Evolutionary conservation across 2,797 vertebrate species (phyloP), one percentile per base, ranked within the genome.

Genomic region (Alosa sapidissima): DNA sequence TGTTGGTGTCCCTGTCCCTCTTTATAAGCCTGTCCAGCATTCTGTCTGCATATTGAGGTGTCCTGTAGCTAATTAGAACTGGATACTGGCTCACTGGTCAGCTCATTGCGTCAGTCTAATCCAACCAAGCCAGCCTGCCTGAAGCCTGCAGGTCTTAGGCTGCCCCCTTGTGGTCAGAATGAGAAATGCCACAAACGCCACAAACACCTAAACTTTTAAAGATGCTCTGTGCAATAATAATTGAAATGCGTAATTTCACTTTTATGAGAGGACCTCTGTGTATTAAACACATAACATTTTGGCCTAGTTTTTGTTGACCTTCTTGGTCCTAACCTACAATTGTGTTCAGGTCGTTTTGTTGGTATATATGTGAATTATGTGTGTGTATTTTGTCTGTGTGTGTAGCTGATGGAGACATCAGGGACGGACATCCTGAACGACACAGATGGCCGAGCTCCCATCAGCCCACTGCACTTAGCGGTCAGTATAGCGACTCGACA

Each of bases 401-500:
- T 81, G 87, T 28, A 99, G 98, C 95, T 99, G 87, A 98, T 99
- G 97, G 98, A 99, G 95, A 98, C 97, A 83, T 98, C 98, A 86
- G 97, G 97, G 90, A 95, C 97, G 83, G 97, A 99, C 89, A 97
- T 99, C 95, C 91, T 99, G 90, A 98, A 94, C 91, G 97, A 99
- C 89, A 94, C 96, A 0, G 98, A 99, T 88, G 96, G 96, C 88
- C 96, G 96, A 94, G 95, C 97, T 68, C 97, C 97, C 24, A 93
- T 99, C 94, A 99, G 98, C 92, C 98, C 98, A 0, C 94, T 99
- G 91, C 98, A 99, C 90, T 96, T 99, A 88, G 97, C 98, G 91
- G 98, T 99, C 93, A 98, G 98, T 97, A 86, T 5, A 45, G 28
- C 28, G 28, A 41, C 72, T 8, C 41, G 14, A 41, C 65, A 41